Base-by-base conservation (phyloP, 2,797 vertebrate species). In the Diplodus puntazzo region DNA sequence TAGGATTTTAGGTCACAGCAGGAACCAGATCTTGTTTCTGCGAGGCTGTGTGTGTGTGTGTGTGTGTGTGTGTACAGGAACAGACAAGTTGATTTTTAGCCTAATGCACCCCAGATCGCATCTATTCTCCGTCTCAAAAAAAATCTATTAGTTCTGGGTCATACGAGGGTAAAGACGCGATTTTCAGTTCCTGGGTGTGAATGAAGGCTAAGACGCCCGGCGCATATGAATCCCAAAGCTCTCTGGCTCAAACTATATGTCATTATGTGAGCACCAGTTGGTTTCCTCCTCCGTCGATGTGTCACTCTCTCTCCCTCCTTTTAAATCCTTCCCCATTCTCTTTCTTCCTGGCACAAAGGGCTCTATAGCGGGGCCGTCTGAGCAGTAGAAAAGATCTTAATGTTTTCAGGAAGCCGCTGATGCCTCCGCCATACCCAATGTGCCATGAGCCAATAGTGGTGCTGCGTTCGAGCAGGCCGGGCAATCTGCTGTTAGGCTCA, bases 361-460 rank as follows among this genome's bases (percentile, higher is more conserved):
- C 69, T 86, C 77, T 83, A 81, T 62, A 79, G 82, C 62, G 5
- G 64, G 39, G 57, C 79, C 21, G 60, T 69, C 85, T 73, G 80
- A 83, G 84, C 78, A 4, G 69, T 10, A 84, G 79, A 82, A 88
- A 80, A 82, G 82, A 57, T 80, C 85, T 81, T 85, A 93, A 91
- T 91, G 90, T 90, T 89, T 90, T 86, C 86, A 84, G 90, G 90
- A 89, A 91, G 88, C 81, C 63, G 54, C 65, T 75, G 89, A 91
- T 80, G 89, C 83, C 73, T 80, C 42, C 48, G 86, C 81, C 86
- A 74, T 89, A 81, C 79, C 78, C 88, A 76, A 77, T 87, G 87
- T 80, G 83, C 79, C 78, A 71, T 68, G 81, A 88, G 82, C 89
- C 87, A 91, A 88, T 86, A 66, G 88, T 23, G 53, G 80, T 0